Evolutionary conservation across 2,797 vertebrate genomes (phyloP), one percentile per base, ranked within the genome.

Genomic region (Synaphobranchus kaupii): DNA sequence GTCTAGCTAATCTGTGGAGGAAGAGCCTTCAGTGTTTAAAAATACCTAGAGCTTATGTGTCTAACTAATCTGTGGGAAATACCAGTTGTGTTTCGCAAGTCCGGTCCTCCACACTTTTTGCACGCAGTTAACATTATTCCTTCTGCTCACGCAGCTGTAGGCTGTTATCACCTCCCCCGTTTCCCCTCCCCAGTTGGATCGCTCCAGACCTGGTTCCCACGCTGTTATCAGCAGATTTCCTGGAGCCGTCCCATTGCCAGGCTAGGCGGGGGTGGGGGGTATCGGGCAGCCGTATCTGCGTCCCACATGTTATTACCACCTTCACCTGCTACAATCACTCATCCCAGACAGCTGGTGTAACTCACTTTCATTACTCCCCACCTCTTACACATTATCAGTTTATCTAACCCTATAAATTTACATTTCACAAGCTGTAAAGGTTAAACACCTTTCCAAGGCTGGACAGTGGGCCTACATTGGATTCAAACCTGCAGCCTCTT

Each of bases 161-260:
- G 76, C 76, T 48, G 39, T 80, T 47, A 47, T 66, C 60, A 66
- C 39, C 34, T 47, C 39, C 34, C 13, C 20, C 1, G 17, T 13
- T 39, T 28, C 68, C 68, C 73, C 73, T 44, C 39, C 73, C 39
- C 13, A 10, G 17, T 80, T 80, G 15, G 47, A 22, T 48, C 12
- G 76, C 22, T n/a, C 76, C 47, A 44, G 22, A 44, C 48, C 76
- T 80, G 17, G 76, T 50, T 80, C 76, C 76, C 76, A 80, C 76
- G 47, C 76, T 48, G 39, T n/a, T 80, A 50, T 80, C 76, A 47
- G 22, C 44, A 48, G 76, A 80, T 48, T 80, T 47, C 76, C 76
- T 50, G 47, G 76, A 68, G 17, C 73, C 4, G 39, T 5, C 3
- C 34, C 31, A 20, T 20, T 44, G 39, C 44, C 13, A 22, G 47